phyloP scores from a whole-genome alignment of 30 jellyfish, hydroid and myxozoan species.

The Clytia hemisphaerica region DNA sequence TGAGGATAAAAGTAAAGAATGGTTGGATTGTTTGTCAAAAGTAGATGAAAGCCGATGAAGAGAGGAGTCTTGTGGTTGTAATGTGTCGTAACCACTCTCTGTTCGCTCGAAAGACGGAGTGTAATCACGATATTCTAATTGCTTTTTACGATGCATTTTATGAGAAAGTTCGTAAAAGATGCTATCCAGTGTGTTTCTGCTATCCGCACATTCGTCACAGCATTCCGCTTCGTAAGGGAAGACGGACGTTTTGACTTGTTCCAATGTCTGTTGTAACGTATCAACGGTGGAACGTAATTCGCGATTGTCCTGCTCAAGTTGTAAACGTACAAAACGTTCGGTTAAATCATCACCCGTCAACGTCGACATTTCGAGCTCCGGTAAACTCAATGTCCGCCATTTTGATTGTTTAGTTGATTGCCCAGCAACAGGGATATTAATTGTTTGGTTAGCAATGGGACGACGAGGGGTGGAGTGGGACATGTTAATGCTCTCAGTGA shows the following conservation, averaged over 20 bases:
- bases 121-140: too few species aligned
- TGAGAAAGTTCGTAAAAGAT: too few species aligned
- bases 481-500: constrained; percentile 41
- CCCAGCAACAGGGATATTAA: constrained; percentile 24
- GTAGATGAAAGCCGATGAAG: too few species aligned
- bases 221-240: too few species aligned
- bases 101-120: too few species aligned
- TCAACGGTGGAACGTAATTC: constrained; percentile 62
- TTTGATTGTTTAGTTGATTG: constrained; percentile 50
- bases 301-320: constrained; percentile 90
- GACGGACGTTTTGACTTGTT: constrained; percentile 76
- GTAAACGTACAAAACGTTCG: constrained; percentile 87
- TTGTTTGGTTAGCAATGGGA: constrained; percentile 28
- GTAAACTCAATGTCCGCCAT: constrained; percentile 81
- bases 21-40: too few species aligned
- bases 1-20: too few species aligned
- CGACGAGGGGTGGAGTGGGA: constrained; percentile 75
- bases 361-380: constrained; percentile 86
- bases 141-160: too few species aligned
- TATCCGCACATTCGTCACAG: too few species aligned
- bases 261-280: constrained; percentile 87
- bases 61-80: too few species aligned
- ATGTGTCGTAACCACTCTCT: too few species aligned
- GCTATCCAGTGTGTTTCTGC: too few species aligned
- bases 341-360: constrained; percentile 78